phyloP scores from a whole-genome alignment of 2,888 invertebrate genomes.

The Plusia festucae region DNA sequence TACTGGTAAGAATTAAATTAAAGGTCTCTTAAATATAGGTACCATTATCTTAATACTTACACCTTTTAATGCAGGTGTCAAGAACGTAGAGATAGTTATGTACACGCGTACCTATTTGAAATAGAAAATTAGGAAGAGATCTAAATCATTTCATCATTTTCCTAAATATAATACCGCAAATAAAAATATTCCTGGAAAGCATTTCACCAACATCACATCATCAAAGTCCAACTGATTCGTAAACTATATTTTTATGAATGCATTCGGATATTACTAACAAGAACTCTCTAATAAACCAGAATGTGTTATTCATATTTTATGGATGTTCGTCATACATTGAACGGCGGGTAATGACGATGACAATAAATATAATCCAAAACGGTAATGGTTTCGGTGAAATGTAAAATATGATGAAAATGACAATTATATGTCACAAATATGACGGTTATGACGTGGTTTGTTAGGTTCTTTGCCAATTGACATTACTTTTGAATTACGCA shows the following conservation, averaged over 20 bases:
- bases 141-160: too few species aligned
- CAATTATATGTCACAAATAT: constrained; percentile 54
- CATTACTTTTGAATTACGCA: constrained; percentile 36
- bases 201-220: constrained; percentile 34
- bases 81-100: too few species aligned
- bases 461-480: constrained; percentile 48
- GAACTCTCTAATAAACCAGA: constrained; percentile 24
- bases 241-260: constrained; percentile 39
- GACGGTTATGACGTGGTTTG: constrained; percentile 33
- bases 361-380: constrained; percentile 50
- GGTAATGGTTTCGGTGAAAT: constrained; percentile 46
- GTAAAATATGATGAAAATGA: constrained; percentile 46
- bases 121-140: too few species aligned
- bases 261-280: constrained; percentile 25
- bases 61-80: too few species aligned
- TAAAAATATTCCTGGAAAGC: constrained; percentile 22
- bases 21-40: too few species aligned
- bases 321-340: constrained; percentile 18
- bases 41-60: too few species aligned
- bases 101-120: too few species aligned
- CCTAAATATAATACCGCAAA: background rate
- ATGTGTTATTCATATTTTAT: constrained; percentile 24
- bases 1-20: too few species aligned
- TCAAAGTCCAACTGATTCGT: constrained; percentile 36
- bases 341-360: constrained; percentile 26